Evolutionary conservation across 2,113 vertebrate species (phyloP).

Genomic region (Mirounga angustirostris): DNA sequence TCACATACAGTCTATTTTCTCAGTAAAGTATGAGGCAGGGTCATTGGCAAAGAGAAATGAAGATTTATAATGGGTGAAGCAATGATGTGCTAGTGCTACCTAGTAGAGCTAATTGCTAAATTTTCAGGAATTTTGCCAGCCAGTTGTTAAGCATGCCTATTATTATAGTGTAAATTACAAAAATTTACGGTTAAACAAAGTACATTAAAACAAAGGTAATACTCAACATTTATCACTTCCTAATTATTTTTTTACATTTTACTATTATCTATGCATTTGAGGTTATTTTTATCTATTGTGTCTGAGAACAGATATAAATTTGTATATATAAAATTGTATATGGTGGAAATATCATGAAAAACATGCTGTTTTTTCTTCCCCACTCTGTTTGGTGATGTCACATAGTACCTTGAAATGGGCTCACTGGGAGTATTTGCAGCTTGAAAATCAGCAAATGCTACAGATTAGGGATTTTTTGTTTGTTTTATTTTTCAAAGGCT

Average conservation of each 20-base stretch:
- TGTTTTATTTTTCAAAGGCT: slow-evolving; percentile 16
- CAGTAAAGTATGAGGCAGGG: neutral
- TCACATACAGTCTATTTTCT: neutral
- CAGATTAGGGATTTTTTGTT: neutral
- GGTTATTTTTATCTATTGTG: neutral
- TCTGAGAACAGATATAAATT: neutral
- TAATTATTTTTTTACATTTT: neutral
- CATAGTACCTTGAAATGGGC: neutral
- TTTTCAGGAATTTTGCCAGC: neutral
- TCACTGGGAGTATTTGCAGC: neutral
- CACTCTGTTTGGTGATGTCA: neutral
- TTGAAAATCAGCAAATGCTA: slow-evolving; percentile 37
- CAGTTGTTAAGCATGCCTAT: neutral
- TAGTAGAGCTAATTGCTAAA: neutral
- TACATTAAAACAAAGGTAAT: neutral
- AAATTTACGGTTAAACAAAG: neutral
- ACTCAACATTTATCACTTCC: neutral
- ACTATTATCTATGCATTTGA: neutral
- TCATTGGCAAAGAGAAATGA: neutral
- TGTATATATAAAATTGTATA: neutral
- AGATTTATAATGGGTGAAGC: neutral
- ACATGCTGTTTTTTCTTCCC: neutral
- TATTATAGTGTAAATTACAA: neutral
- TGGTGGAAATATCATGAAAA: neutral
- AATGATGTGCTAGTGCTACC: neutral